phyloP scores from a whole-genome alignment of 1,140 invertebrate species.

The Danaus melanippus region DNA sequence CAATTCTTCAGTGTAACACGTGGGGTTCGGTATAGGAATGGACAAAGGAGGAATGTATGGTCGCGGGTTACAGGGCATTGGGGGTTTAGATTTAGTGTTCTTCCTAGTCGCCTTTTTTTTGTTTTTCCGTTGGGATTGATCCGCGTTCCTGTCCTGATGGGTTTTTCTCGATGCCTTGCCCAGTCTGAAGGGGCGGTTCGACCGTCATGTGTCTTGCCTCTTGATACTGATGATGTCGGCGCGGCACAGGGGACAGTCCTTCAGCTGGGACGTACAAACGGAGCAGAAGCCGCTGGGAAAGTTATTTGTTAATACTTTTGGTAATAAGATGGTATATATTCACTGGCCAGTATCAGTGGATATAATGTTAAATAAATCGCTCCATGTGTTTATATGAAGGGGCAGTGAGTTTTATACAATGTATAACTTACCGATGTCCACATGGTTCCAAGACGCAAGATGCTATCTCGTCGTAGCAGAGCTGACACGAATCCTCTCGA shows the following conservation, averaged over 20 bases:
- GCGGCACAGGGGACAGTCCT: constrained; percentile 92
- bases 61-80: too few relatives aligned
- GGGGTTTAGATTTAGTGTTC: too few relatives aligned
- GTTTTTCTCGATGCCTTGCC: background rate
- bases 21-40: too few relatives aligned
- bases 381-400: constrained; percentile 2
- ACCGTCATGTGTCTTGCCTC: constrained; percentile 36
- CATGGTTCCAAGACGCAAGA: constrained; percentile 85
- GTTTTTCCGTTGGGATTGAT: too few relatives aligned
- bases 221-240: constrained; percentile 71
- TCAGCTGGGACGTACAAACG: constrained; percentile 83
- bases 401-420: too few relatives aligned
- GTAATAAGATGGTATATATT: background rate
- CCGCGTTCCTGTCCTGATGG: too few relatives aligned
- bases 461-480: constrained; percentile 89
- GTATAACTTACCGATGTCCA: constrained; percentile 78
- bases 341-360: too few relatives aligned
- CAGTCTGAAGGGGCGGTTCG: background rate
- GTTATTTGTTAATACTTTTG: too few relatives aligned
- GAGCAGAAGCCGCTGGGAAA: constrained; percentile 86
- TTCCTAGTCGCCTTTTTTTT: too few relatives aligned
- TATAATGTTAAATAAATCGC: background rate
- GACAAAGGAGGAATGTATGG: too few relatives aligned
- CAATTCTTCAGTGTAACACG: too few relatives aligned
- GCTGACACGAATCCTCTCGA: constrained; percentile 88